phyloP scores from a whole-genome alignment of 2,797 vertebrate species.

The Vultur gryphus region DNA sequence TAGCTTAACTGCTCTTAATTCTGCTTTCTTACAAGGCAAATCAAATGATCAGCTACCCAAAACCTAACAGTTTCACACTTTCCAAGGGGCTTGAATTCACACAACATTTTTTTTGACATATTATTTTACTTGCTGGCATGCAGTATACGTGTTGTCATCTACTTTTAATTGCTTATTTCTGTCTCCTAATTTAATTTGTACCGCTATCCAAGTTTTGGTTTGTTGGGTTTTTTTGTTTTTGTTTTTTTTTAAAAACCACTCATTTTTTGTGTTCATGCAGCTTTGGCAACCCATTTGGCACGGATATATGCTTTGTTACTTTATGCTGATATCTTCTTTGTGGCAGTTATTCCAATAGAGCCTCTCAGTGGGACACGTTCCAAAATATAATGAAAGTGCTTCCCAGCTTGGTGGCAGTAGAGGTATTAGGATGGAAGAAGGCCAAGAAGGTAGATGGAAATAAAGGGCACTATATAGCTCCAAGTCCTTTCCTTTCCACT shows the following conservation, averaged over 20 bases:
- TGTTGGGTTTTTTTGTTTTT: too few species aligned
- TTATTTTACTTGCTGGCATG: not conserved
- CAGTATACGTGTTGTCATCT: not conserved
- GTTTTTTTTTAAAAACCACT: not conserved
- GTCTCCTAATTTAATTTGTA: not conserved
- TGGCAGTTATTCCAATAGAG: not conserved
- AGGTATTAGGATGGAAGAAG: not conserved
- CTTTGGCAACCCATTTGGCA: not conserved
- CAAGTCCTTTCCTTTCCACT: not conserved
- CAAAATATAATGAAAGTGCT: not conserved
- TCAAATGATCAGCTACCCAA: not conserved
- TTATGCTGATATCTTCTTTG: not conserved
- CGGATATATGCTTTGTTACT: not conserved
- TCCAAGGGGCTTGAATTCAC: not conserved
- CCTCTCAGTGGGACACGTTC: not conserved
- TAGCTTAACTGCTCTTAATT: not conserved
- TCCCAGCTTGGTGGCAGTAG: not conserved
- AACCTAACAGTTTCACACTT: not conserved
- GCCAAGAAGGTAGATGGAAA: not conserved
- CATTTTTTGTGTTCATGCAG: not conserved
- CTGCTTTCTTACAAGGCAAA: not conserved
- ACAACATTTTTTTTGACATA: not conserved
- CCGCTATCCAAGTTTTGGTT: not conserved
- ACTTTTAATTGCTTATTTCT: not conserved
- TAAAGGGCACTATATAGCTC: not conserved